Evolutionary conservation across 2,113 vertebrate species (phyloP), one percentile per base, ranked within the genome.

Genomic region (Epinephelus fuscoguttatus): DNA sequence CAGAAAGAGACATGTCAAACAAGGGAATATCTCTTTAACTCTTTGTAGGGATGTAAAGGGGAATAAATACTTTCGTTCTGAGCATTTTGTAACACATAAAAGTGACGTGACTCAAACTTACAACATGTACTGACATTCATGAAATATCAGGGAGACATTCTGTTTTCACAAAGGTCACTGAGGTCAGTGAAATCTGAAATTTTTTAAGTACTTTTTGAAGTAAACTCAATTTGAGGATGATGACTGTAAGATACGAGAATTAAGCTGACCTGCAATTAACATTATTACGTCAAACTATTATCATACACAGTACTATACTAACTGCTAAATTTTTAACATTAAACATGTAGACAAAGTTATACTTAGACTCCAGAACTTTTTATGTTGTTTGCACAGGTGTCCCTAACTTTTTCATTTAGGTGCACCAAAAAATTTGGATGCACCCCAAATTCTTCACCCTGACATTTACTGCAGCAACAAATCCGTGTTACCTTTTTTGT

Each of bases 1-100:
- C 74, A 87, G 66, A 87, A 70, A 61, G 61, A 81, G 53, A 53
- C 78, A 30, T 76, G 78, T 84, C 79, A 74, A 63, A 72, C 60
- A 50, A 10, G 4, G 1, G 15, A 69, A 60, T 75, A 55, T 78
- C 70, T 74, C 19, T 33, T 73, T 82, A 88, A 82, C 81, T 80
- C 69, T 80, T 80, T 73, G 57, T 40, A 75, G 25, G 17, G 33
- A 45, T 59, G 21, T 42, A 33, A 33, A 60, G n/a, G 33, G 62
- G 5, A 23, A 17, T 8, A 18, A 69, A 62, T 52, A 6, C 13
- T 23, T 53, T 1, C 17, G 47, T 53, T 49, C 60, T 8, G 10
- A 59, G 13, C 10, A 25, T 68, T 49, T 61, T 33, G 1, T 2
- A 4, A 23, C n/a, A 37, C 23, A 40, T 55, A 37, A 74, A 19